Evolutionary conservation across 2,888 invertebrate genomes (phyloP), one percentile per base, ranked within the genome.

Genomic region (Trachelus troglodyta): DNA sequence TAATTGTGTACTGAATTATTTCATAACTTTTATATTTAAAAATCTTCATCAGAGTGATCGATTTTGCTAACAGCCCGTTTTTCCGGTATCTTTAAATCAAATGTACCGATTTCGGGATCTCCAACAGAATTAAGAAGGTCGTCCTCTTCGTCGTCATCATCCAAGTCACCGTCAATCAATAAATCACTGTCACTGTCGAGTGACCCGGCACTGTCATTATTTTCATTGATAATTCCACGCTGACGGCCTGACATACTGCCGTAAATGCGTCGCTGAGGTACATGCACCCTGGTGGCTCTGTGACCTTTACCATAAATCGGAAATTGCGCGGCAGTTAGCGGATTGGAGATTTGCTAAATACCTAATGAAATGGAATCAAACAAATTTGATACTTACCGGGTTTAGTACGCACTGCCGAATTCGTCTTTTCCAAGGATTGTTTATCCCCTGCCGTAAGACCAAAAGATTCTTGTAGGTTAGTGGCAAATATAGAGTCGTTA

Each of bases 81-180:
- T 75, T 91, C 91, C 56, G 87, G 85, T 4, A 79, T 83, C 81
- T 91, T 90, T 2, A 84, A 69, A 78, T 89, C 88, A 34, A 89
- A 89, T 12, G 83, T 85, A 4, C 83, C 83, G 2, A 89, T 84
- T 34, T 88, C 89, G n/a, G 87, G 78, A n/a, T 83, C 83, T 40
- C 81, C 85, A 0, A 86, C 84, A 4, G 88, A 85, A 79, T 89
- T 89, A n/a, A 90, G 77, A 31, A 92, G 86, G 93, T 94, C 76
- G 92, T 94, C 86, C 92, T 94, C 79, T 92, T 95, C 92, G 91
- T 94, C 56, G 92, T 94, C 77, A 92, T 94, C 92, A 88, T 93
- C 93, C n/a, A 94, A 92, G 82, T 94, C 93, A 71, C 93, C 94
- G 85, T 94, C 94, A 76, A 94, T 93, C 76, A 94, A 92, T 81